phyloP scores from a whole-genome alignment of 2,113 vertebrate species.

The Guaruba guarouba region DNA sequence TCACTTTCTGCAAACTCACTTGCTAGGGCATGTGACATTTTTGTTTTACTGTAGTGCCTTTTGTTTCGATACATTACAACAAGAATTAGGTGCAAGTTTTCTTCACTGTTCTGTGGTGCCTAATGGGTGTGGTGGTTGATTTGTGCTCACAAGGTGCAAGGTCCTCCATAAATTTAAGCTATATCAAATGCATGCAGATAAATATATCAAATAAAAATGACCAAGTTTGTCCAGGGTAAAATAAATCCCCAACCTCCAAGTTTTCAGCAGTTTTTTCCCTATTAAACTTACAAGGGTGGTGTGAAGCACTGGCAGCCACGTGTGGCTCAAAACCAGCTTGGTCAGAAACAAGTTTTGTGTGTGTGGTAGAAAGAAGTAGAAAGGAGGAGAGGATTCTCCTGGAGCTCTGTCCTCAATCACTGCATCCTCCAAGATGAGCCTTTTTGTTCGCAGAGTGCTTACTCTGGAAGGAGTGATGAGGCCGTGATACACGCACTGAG shows the following conservation, averaged over 20 bases:
- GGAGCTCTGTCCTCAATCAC: accelerated
- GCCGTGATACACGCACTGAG: accelerated
- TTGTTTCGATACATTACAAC: too few species aligned
- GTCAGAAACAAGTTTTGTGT: neutral
- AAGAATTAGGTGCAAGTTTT: neutral
- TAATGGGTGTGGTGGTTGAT: neutral
- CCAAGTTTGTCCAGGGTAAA: neutral
- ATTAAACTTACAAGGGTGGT: neutral
- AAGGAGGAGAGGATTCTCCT: accelerated
- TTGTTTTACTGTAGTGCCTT: neutral
- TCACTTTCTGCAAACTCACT: neutral
- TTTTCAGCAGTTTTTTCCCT: neutral
- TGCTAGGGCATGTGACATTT: neutral
- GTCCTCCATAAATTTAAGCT: neutral
- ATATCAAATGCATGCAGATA: neutral
- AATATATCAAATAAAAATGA: neutral
- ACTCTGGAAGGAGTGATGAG: neutral
- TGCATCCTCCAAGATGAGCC: neutral
- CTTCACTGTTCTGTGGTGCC: neutral
- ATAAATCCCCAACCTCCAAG: neutral
- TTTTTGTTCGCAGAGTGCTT: neutral
- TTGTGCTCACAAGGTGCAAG: neutral
- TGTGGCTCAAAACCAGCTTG: neutral
- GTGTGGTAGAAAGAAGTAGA: neutral
- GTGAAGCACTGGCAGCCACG: neutral